A percentile compares a stretch with the other conserved stretches of the same genome.
phyloP scores from a whole-genome alignment of 2,797 vertebrate species.

The Eptatretus atami region DNA sequence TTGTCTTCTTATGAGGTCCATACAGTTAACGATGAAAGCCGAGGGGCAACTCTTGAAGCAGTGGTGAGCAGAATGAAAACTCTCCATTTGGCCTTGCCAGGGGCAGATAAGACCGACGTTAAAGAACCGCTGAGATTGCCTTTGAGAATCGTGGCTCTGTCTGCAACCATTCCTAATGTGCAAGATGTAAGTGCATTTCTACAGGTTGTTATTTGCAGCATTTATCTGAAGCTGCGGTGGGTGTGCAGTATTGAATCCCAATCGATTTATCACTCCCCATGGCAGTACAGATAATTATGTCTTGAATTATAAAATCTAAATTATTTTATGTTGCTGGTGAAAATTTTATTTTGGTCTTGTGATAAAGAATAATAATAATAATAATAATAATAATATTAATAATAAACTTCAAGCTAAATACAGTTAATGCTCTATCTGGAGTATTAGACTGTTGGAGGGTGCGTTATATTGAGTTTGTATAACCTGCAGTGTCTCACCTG shows the following conservation, averaged over 20 bases:
- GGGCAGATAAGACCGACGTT: conserved; percentile 16
- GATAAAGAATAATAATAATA: too few relatives aligned
- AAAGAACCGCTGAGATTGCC: neutral
- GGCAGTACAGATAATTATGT: conserved; percentile 4
- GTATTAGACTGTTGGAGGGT: too few relatives aligned
- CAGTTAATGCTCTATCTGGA: too few relatives aligned
- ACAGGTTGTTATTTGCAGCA: conserved; percentile 9
- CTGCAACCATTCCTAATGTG: conserved; percentile 76
- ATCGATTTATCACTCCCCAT: too few relatives aligned
- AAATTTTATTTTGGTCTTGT: conserved; percentile 7
- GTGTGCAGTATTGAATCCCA: too few relatives aligned
- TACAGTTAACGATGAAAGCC: conserved; percentile 52
- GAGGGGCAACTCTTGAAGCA: conserved; percentile 74
- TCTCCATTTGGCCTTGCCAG: conserved; percentile 21
- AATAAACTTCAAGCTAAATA: too few relatives aligned
- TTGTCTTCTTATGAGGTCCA: conserved; percentile 28
- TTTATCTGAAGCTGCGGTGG: too few relatives aligned
- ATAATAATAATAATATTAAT: too few relatives aligned
- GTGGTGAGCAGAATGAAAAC: conserved; percentile 96
- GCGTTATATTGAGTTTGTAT: too few relatives aligned
- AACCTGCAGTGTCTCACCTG: too few relatives aligned
- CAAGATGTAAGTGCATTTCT: conserved; percentile 32
- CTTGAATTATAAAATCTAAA: conserved; percentile 7
- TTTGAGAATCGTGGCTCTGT: conserved; percentile 58
- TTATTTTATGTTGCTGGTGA: conserved; percentile 5